A percentile compares a stretch with the other conserved stretches of the same genome.
These are phyloP conservation scores for Achlya flavicornis DNA, from an alignment of 2,888 invertebrate genomes.

Conservation along the genomic window DNA sequence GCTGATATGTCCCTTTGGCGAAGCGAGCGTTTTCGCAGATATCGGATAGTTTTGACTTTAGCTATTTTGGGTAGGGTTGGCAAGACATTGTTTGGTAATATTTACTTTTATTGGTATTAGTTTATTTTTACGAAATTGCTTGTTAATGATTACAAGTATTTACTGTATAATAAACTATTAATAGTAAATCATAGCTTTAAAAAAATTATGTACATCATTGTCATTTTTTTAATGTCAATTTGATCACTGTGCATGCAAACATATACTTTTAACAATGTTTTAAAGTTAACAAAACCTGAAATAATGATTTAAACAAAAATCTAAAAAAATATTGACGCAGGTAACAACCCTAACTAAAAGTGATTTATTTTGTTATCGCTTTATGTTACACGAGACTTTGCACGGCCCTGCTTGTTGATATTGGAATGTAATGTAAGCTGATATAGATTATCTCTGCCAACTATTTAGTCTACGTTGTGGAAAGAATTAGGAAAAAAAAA, in stretches of 20 bases:
- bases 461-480: background rate
- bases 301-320: background rate
- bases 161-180: too few species aligned
- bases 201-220: too few species aligned
- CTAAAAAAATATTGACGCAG: background rate
- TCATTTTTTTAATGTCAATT: too few species aligned
- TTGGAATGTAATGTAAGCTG: background rate
- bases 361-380: background rate
- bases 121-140: background rate
- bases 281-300: background rate
- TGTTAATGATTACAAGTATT: background rate
- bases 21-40: constrained; percentile 51
- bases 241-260: too few species aligned
- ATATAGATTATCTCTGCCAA: background rate
- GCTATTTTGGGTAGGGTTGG: constrained; percentile 26
- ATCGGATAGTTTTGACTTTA: constrained; percentile 54
- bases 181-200: too few species aligned
- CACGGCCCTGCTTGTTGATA: background rate
- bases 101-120: constrained; percentile 52
- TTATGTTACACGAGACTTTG: background rate
- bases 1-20: constrained; percentile 59
- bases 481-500: background rate
- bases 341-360: background rate
- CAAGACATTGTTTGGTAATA: constrained; percentile 28
- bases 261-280: too few species aligned